Conservation (phyloP, 2,797 vertebrate genomes). For the Gymnocypris eckloni region DNA sequence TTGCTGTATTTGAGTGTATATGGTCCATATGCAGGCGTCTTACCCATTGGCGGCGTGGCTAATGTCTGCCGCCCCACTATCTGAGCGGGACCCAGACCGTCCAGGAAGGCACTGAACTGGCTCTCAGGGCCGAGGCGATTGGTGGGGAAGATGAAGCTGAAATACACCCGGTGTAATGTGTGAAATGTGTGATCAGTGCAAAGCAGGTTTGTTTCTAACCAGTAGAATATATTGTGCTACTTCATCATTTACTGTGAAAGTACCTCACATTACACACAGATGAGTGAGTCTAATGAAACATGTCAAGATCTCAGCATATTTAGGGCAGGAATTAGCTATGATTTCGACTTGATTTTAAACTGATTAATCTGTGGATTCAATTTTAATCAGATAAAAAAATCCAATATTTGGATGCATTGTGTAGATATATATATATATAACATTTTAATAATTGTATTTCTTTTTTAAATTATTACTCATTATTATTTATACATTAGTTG, state of each 20-base stretch:
- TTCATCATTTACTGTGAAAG: neutral
- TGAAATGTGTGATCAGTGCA: neutral
- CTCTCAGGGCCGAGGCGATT: constrained; percentile 92
- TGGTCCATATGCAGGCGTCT: constrained; percentile 64
- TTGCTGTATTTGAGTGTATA: neutral
- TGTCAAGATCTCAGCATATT: neutral
- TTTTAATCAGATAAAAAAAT: neutral
- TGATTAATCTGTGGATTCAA: neutral
- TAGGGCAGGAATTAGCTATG: neutral
- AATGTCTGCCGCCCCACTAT: constrained; percentile 95
- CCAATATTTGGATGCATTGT: too few species aligned
- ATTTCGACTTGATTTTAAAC: neutral
- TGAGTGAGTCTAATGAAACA: neutral
- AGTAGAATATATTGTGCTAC: neutral
- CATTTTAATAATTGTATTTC: too few species aligned
- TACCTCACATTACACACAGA: neutral
- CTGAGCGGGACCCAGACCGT: constrained; percentile 95
- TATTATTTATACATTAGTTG: neutral
- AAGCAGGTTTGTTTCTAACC: neutral
- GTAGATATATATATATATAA: too few species aligned
- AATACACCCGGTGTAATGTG: neutral
- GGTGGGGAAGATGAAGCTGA: constrained; percentile 90
- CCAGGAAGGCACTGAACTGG: constrained; percentile 98
- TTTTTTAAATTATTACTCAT: neutral
- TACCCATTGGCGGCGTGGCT: constrained; percentile 96